Percentiles rank a stretch among this genome's conserved stretches.
phyloP scores from a whole-genome alignment of 2,888 invertebrate genomes.

The Himalopsyche japonica region DNA sequence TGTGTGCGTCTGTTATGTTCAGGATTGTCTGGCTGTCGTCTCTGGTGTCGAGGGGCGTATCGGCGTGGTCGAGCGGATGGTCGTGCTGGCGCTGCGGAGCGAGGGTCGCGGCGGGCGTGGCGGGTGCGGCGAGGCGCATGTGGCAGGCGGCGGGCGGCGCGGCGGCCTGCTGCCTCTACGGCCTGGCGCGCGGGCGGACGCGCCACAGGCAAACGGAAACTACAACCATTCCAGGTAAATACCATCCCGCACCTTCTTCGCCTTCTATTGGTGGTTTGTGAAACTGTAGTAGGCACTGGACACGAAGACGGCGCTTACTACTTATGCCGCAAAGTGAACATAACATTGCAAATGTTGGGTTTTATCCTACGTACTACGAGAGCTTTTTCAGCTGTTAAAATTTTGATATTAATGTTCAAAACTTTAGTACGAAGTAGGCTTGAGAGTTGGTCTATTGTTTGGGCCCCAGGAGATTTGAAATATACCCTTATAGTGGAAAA shows the following conservation, averaged over 20 bases:
- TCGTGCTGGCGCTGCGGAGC: conserved; percentile 56
- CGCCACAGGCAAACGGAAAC: conserved; percentile 16
- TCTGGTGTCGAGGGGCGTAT: conserved; percentile 48
- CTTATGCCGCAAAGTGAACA: too few relatives aligned
- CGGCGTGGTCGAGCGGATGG: conserved; percentile 53
- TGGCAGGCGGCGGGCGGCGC: conserved; percentile 60
- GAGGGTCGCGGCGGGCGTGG: conserved; percentile 55
- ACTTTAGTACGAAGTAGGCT: too few relatives aligned
- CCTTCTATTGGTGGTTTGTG: background rate
- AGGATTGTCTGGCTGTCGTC: conserved; percentile 30
- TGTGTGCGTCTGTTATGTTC: background rate
- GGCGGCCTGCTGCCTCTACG: conserved; percentile 59
- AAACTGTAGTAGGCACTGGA: too few relatives aligned
- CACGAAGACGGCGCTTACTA: too few relatives aligned
- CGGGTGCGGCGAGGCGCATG: conserved; percentile 51
- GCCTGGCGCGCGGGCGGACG: conserved; percentile 47
- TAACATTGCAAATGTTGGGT: too few relatives aligned
- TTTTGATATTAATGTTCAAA: too few relatives aligned
- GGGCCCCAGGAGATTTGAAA: too few relatives aligned
- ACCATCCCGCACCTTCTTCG: background rate
- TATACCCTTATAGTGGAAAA: too few relatives aligned
- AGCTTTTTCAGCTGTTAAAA: too few relatives aligned
- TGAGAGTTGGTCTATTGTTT: too few relatives aligned
- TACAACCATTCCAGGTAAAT: conserved; percentile 23
- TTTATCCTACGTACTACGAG: too few relatives aligned